A percentile compares a stretch with the other conserved stretches of the same genome.
phyloP scores from a whole-genome alignment of 1,140 invertebrate genomes.

The Procambarus virginalis region DNA sequence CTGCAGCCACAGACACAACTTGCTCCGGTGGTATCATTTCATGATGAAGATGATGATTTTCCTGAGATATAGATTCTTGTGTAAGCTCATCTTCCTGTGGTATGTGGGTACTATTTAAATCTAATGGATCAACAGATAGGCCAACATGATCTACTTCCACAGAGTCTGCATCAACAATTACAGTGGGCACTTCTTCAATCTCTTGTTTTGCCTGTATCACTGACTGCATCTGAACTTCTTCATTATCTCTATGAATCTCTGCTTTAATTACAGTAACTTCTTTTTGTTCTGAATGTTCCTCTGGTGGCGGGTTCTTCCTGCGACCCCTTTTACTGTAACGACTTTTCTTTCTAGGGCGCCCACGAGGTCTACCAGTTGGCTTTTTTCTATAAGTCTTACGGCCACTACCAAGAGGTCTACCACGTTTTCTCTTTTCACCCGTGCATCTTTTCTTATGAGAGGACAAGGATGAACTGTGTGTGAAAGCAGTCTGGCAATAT shows the following conservation, averaged over 20 bases:
- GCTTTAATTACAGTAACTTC: slow-evolving; percentile 17
- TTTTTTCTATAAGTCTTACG: slow-evolving; percentile 59
- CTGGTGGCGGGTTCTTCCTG: slow-evolving; percentile 30
- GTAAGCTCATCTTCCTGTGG: background rate
- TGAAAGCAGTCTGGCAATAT: slow-evolving; percentile 66
- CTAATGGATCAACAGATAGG: background rate
- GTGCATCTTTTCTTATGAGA: slow-evolving; percentile 60
- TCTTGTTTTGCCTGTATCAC: slow-evolving; percentile 48
- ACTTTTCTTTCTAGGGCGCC: slow-evolving; percentile 57
- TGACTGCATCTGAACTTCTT: slow-evolving; percentile 11
- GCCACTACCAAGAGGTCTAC: slow-evolving; percentile 60
- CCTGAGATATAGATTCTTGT: slow-evolving; percentile 20
- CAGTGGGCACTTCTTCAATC: slow-evolving; percentile 49
- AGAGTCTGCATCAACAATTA: slow-evolving; percentile 44
- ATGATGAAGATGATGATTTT: slow-evolving; percentile 31
- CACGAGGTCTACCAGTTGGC: slow-evolving; percentile 49
- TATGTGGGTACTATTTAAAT: background rate
- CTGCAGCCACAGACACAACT: slow-evolving; percentile 25
- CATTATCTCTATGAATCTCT: slow-evolving; percentile 26
- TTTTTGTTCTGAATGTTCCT: slow-evolving; percentile 17
- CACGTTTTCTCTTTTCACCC: slow-evolving; percentile 56
- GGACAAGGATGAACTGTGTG: slow-evolving; percentile 61
- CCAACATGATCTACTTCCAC: background rate
- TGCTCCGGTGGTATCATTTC: slow-evolving; percentile 36
- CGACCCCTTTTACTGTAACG: slow-evolving; percentile 44